A percentile compares a stretch with the other conserved stretches of the same genome.
phyloP scores from a whole-genome alignment of 2,797 vertebrate species.

The Cuniculus paca region DNA sequence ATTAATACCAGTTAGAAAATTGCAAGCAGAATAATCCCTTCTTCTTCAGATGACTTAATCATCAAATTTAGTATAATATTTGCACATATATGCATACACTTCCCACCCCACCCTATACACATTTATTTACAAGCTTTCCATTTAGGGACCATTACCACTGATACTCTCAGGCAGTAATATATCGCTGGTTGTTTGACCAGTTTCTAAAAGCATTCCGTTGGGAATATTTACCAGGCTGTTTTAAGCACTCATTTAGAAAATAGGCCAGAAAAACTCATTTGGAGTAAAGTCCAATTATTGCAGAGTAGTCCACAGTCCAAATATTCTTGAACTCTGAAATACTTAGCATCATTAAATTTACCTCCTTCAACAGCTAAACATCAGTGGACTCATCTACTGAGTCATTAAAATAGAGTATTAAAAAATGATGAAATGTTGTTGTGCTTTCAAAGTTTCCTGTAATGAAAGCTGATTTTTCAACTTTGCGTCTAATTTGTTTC shows the following conservation, averaged over 20 bases:
- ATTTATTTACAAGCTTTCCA: neutral
- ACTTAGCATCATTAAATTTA: slow-evolving; percentile 68
- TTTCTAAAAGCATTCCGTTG: slow-evolving; percentile 2
- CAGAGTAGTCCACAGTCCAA: neutral
- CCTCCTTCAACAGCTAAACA: slow-evolving; percentile 64
- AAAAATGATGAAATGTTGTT: slow-evolving; percentile 22
- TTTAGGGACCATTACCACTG: neutral
- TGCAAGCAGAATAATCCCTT: neutral
- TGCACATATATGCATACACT: neutral
- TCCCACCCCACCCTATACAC: too few species aligned
- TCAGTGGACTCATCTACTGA: slow-evolving; percentile 36
- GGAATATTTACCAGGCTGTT: slow-evolving; percentile 49
- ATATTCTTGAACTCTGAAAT: slow-evolving; percentile 37
- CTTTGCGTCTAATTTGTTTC: slow-evolving; percentile 66
- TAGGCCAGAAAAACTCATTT: slow-evolving; percentile 42
- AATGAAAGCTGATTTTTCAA: slow-evolving; percentile 71
- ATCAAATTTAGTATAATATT: neutral
- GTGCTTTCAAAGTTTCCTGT: slow-evolving; percentile 62
- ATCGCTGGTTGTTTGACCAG: neutral
- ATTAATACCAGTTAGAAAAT: neutral
- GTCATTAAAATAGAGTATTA: slow-evolving; percentile 74
- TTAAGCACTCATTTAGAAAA: slow-evolving; percentile 60
- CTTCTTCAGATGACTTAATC: neutral
- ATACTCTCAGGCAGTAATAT: slow-evolving; percentile 9
- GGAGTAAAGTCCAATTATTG: slow-evolving; percentile 58